These are phyloP conservation scores for honey bee (Apis mellifera) DNA, from an alignment of 1,140 invertebrate genomes.

Conservation along the genomic window DNA sequence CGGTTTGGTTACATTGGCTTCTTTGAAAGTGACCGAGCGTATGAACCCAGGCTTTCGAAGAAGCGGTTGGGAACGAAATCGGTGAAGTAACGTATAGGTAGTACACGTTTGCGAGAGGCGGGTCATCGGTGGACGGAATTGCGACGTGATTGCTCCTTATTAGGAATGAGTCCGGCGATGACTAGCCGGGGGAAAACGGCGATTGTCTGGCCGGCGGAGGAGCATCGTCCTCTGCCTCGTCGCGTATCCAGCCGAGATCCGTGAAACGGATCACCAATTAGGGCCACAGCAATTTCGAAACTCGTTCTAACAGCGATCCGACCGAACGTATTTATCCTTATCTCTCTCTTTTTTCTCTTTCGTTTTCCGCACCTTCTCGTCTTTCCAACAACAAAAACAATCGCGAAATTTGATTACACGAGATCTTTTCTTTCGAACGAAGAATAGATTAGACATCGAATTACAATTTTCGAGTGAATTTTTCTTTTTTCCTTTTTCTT, in stretches of 20 bases:
- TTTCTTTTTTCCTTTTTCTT: constrained; percentile 1
- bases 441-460: too few species aligned
- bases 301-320: constrained; percentile 60
- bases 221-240: constrained; percentile 67
- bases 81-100: constrained; percentile 14
- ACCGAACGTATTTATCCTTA: not conserved
- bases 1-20: constrained; percentile 17
- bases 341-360: too few species aligned
- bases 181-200: constrained; percentile 42
- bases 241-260: constrained; percentile 58
- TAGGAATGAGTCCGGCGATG: constrained; percentile 60
- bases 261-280: constrained; percentile 67
- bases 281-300: constrained; percentile 59
- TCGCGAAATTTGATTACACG: too few species aligned
- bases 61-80: constrained; percentile 6
- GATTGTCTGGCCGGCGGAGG: constrained; percentile 66
- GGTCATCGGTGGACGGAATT: constrained; percentile 48
- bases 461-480: not conserved
- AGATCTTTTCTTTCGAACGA: too few species aligned
- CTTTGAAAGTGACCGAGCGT: not conserved
- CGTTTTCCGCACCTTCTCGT: too few species aligned
- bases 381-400: too few species aligned
- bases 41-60: not conserved
- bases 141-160: constrained; percentile 70
- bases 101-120: constrained; percentile 16